Evolutionary conservation across 2,888 invertebrate species (phyloP).

Genomic region (Sthenelais limicola): DNA sequence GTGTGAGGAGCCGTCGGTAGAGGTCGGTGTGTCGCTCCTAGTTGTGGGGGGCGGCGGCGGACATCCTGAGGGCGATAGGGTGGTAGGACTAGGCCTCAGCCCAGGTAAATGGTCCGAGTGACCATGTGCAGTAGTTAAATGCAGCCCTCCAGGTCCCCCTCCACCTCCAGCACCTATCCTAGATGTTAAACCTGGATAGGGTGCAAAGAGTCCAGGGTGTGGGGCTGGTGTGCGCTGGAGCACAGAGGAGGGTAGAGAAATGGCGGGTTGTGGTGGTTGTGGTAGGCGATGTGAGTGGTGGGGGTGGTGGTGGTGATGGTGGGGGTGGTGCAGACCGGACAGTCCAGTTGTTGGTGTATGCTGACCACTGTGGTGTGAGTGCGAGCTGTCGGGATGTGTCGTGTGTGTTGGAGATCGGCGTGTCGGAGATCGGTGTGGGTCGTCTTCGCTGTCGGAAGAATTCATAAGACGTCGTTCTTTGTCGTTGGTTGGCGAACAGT

Average conservation of each 20-base stretch:
- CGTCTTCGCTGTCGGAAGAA: not conserved
- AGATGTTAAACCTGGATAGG: too few species aligned
- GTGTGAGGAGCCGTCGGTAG: not conserved
- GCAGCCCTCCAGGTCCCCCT: too few species aligned
- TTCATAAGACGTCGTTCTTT: too few species aligned
- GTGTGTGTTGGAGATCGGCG: not conserved
- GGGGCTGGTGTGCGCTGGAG: conserved; percentile 1
- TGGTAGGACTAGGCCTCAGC: conserved; percentile 3
- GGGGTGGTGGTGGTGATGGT: not conserved
- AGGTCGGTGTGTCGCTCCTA: not conserved
- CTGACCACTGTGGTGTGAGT: not conserved
- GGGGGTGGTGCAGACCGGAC: conserved; percentile 8
- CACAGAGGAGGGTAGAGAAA: not conserved
- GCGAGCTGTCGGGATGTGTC: not conserved
- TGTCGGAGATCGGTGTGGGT: not conserved
- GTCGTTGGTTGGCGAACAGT: too few species aligned
- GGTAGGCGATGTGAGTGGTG: conserved; percentile 5
- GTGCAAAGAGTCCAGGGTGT: too few species aligned
- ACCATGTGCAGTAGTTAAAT: too few species aligned
- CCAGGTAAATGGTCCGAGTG: too few species aligned
- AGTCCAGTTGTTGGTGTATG: not conserved
- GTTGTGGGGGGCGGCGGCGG: conserved; percentile 2
- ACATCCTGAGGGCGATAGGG: not conserved
- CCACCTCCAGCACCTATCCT: too few species aligned
- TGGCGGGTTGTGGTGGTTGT: conserved; percentile 9